Evolutionary conservation across 2,888 invertebrate genomes (phyloP).

Genomic region (Bombylius major): DNA sequence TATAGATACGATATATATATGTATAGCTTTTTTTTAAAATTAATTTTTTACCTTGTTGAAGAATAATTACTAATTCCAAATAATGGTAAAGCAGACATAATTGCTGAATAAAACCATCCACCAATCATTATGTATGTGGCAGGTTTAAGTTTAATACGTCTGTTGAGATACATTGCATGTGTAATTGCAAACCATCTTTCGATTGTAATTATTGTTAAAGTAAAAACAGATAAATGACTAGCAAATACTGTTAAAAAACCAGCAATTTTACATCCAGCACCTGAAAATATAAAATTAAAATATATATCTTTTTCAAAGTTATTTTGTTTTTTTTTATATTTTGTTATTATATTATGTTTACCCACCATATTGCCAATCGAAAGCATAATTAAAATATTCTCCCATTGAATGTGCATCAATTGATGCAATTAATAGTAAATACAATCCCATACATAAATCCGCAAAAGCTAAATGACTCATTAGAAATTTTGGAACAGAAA

Average conservation of each 20-base stretch:
- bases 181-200: slow-evolving; percentile 78
- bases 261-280: slow-evolving; percentile 70
- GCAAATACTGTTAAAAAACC: slow-evolving; percentile 83
- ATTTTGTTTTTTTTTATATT: not conserved
- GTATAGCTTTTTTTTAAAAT: too few relatives aligned
- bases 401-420: slow-evolving; percentile 76
- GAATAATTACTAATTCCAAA: slow-evolving; percentile 78
- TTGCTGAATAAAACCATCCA: slow-evolving; percentile 67
- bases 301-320: not conserved
- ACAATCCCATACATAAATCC: slow-evolving; percentile 75
- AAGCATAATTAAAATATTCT: slow-evolving; percentile 80
- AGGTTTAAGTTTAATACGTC: slow-evolving; percentile 57
- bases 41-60: slow-evolving; percentile 50
- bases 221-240: slow-evolving; percentile 76
- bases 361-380: slow-evolving; percentile 72
- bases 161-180: slow-evolving; percentile 69
- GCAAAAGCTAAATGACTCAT: slow-evolving; percentile 78
- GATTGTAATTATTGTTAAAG: slow-evolving; percentile 71
- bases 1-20: too few relatives aligned
- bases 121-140: slow-evolving; percentile 63
- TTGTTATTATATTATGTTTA: slow-evolving; percentile 2
- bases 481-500: slow-evolving; percentile 54
- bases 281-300: slow-evolving; percentile 25
- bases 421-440: slow-evolving; percentile 65
- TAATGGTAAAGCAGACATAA: slow-evolving; percentile 68